These are phyloP conservation scores for Ammospiza caudacuta DNA, from an alignment of 2,113 vertebrate genomes.

Conservation along the genomic window DNA sequence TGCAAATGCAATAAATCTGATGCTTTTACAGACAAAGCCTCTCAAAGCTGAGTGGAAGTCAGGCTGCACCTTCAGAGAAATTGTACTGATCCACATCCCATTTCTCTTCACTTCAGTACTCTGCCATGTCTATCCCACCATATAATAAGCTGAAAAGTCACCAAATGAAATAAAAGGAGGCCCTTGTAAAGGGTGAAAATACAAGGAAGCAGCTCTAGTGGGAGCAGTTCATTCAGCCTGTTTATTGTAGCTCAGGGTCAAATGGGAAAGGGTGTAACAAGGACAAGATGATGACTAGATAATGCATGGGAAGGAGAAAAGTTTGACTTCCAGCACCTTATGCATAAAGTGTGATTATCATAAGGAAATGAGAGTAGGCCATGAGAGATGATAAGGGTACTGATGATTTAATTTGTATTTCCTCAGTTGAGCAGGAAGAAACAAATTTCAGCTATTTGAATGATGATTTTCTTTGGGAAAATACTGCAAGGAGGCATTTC, in stretches of 20 bases:
- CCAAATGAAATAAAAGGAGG: background rate
- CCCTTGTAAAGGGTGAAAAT: background rate
- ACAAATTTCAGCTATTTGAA: conserved; percentile 22
- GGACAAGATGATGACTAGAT: background rate
- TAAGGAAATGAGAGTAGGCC: background rate
- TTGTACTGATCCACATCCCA: background rate
- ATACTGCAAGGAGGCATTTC: conserved; percentile 29
- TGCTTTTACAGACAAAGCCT: background rate
- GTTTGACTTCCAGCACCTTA: background rate
- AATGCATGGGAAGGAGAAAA: background rate
- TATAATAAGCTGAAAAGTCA: background rate
- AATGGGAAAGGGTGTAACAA: background rate
- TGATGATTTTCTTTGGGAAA: conserved; percentile 30
- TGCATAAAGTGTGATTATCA: background rate
- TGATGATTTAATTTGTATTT: conserved; percentile 33
- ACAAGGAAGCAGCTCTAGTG: background rate
- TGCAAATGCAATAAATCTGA: background rate
- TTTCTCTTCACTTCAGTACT: background rate
- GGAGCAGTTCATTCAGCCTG: background rate
- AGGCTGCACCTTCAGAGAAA: background rate
- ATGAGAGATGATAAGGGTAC: background rate
- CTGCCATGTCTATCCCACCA: background rate
- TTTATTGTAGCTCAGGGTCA: background rate
- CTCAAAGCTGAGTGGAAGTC: background rate
- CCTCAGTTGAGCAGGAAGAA: conserved; percentile 12